phyloP scores from a whole-genome alignment of 2,888 invertebrate genomes.

The Tillus elongatus region DNA sequence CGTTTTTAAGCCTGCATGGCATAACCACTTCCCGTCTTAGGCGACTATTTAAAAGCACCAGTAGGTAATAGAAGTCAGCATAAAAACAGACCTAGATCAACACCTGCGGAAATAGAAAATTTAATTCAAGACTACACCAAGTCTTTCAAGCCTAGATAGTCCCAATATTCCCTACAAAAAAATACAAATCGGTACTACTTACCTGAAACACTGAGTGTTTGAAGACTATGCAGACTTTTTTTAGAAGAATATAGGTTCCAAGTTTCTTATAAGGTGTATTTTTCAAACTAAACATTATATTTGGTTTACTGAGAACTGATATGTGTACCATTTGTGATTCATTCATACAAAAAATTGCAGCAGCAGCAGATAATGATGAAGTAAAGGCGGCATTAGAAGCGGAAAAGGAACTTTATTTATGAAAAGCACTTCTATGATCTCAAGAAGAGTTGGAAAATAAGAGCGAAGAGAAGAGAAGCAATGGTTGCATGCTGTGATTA shows the following conservation, averaged over 20 bases:
- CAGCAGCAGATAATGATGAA: slow-evolving; percentile 8
- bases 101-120: slow-evolving; percentile 4
- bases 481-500: slow-evolving; percentile 16
- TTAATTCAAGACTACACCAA: slow-evolving; percentile 6
- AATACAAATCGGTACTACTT: slow-evolving; percentile 5
- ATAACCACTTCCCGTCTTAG: slow-evolving; percentile 3
- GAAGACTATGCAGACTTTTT: slow-evolving; percentile 1
- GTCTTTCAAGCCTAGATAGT: slow-evolving; percentile 8
- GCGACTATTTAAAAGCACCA: slow-evolving; percentile 6
- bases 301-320: slow-evolving; percentile 13
- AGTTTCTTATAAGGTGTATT: slow-evolving; percentile 2
- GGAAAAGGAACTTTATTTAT: slow-evolving; percentile 15
- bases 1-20: slow-evolving; percentile 10
- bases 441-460: slow-evolving; percentile 9
- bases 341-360: slow-evolving; percentile 13
- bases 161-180: slow-evolving; percentile 9
- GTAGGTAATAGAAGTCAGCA: slow-evolving; percentile 10
- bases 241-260: slow-evolving; percentile 4
- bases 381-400: slow-evolving; percentile 8
- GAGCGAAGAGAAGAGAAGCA: slow-evolving; percentile 7
- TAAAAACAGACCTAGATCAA: slow-evolving; percentile 8
- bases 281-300: not conserved
- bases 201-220: slow-evolving; percentile 6
- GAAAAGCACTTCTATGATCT: slow-evolving; percentile 8
- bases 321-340: slow-evolving; percentile 13